These are phyloP conservation scores for Tenthredo mesomela DNA, from an alignment of 2,888 invertebrate species.

Conservation along the genomic window DNA sequence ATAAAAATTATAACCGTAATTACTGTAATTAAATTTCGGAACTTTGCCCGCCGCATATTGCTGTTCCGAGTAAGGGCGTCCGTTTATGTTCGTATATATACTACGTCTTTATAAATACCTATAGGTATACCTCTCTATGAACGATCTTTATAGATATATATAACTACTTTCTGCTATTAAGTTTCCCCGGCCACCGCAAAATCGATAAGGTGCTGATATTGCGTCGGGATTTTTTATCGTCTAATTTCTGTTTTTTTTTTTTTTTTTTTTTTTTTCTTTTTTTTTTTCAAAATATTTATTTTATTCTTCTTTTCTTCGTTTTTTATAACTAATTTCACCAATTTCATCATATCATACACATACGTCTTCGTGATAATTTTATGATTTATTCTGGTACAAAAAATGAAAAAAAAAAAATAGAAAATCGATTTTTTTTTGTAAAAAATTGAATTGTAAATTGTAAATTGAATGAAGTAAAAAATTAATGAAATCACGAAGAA, in stretches of 20 bases:
- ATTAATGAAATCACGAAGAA: too few relatives aligned
- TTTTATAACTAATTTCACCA: background rate
- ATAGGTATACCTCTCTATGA: background rate
- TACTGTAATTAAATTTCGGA: conserved; percentile 25
- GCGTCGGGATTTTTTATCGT: background rate
- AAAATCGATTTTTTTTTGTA: too few relatives aligned
- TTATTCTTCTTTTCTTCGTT: background rate
- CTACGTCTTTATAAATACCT: background rate
- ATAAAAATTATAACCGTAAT: conserved; percentile 10
- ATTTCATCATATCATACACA: background rate
- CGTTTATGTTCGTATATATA: background rate
- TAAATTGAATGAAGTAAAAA: too few relatives aligned
- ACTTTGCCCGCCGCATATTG: background rate
- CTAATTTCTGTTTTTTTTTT: background rate
- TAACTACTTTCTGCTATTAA: background rate
- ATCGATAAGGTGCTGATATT: background rate
- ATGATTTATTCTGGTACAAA: background rate
- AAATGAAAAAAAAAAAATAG: too few relatives aligned
- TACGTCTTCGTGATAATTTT: background rate
- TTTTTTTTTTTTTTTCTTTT: too few relatives aligned
- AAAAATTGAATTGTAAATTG: too few relatives aligned
- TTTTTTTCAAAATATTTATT: too few relatives aligned
- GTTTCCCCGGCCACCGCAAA: background rate
- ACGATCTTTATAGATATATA: background rate
- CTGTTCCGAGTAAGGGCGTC: background rate